These are phyloP conservation scores for Magallana angulata DNA, from an alignment of 1,140 invertebrate genomes.

Conservation along the genomic window DNA sequence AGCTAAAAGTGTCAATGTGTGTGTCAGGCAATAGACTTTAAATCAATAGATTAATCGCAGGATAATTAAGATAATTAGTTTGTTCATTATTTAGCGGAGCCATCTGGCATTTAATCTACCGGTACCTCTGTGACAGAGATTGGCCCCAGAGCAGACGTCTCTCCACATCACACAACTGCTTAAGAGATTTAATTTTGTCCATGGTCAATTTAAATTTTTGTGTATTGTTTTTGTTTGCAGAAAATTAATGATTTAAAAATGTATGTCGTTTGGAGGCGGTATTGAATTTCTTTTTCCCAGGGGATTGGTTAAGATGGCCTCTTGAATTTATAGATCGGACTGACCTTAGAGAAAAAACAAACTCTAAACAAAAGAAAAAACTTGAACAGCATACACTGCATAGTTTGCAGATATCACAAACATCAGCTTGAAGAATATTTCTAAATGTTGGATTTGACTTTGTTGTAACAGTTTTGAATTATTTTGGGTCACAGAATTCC, in stretches of 20 bases:
- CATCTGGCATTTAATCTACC: neutral
- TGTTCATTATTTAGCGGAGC: slow-evolving; percentile 15
- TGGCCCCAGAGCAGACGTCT: neutral
- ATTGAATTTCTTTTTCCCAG: slow-evolving; percentile 31
- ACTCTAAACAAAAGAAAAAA: too few relatives aligned
- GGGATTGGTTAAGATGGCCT: neutral
- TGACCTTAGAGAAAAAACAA: neutral
- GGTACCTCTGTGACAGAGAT: slow-evolving; percentile 16
- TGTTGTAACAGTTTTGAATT: too few relatives aligned
- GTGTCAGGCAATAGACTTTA: neutral
- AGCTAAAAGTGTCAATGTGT: neutral
- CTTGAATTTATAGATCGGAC: neutral
- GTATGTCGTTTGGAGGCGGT: neutral
- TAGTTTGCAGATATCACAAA: too few relatives aligned
- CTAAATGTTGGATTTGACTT: too few relatives aligned
- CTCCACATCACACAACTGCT: neutral
- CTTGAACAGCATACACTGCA: too few relatives aligned
- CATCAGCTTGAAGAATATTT: too few relatives aligned
- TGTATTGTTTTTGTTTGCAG: slow-evolving; percentile 12
- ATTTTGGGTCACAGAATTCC: slow-evolving; percentile 39
- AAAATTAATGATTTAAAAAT: neutral
- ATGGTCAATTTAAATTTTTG: neutral
- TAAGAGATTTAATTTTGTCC: neutral
- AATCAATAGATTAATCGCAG: neutral
- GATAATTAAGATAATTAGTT: neutral